Percentiles rank a stretch among this genome's conserved stretches.
Conservation (phyloP, 2,113 vertebrate genomes). For the Spilogale gracilis region DNA sequence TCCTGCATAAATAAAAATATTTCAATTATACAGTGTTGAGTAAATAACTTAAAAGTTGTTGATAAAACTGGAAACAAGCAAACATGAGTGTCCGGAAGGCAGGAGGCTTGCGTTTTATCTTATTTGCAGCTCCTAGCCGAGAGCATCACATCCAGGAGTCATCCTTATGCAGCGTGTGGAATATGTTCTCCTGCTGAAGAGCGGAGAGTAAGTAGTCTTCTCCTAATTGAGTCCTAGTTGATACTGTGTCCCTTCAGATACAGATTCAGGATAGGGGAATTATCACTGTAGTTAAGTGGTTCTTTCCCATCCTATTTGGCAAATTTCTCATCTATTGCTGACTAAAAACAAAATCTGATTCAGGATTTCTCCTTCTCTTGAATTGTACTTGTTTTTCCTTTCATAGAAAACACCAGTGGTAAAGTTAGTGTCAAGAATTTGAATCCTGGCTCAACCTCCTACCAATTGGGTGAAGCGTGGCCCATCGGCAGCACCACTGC, state of each 20-base stretch:
- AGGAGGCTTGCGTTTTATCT: background rate
- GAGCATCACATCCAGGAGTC: background rate
- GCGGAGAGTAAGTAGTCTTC: background rate
- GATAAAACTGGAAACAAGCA: background rate
- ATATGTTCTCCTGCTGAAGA: background rate
- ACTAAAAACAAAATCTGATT: background rate
- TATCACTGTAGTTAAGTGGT: background rate
- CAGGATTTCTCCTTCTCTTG: background rate
- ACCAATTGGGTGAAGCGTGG: accelerated
- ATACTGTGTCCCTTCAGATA: background rate
- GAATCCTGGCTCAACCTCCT: background rate
- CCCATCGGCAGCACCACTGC: background rate
- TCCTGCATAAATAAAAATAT: background rate
- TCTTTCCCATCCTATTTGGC: background rate
- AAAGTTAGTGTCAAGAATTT: background rate
- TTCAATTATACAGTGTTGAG: background rate
- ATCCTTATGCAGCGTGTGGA: background rate
- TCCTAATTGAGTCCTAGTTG: background rate
- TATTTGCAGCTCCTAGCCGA: background rate
- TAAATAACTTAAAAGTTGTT: background rate
- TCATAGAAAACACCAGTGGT: background rate
- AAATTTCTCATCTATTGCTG: background rate
- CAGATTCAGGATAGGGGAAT: background rate
- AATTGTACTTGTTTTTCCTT: background rate
- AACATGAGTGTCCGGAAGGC: background rate